Percentiles rank a stretch among this genome's conserved stretches.
These are phyloP conservation scores for Drosophila histrio DNA, from an alignment of 2,888 invertebrate species.

Conservation along the genomic window DNA sequence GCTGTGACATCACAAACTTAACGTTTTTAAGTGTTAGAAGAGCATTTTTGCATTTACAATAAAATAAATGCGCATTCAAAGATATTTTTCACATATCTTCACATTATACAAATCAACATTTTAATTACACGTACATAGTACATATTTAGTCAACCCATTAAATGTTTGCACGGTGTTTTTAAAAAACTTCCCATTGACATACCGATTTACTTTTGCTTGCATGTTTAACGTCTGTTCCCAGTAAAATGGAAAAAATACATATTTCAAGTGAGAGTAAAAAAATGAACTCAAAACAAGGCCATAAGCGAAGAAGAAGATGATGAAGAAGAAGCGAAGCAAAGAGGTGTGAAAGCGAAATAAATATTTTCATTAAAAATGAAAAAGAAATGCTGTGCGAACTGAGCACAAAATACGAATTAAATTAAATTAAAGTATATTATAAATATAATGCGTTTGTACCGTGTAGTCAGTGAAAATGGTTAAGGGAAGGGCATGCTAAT, in stretches of 20 bases:
- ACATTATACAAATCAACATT: neutral
- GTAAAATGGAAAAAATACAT: neutral
- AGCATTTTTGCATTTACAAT: neutral
- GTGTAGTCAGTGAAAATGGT: neutral
- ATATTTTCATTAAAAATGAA: slow-evolving; percentile 32
- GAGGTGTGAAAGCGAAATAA: slow-evolving; percentile 40
- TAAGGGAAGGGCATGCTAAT: neutral
- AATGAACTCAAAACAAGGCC: slow-evolving; percentile 39
- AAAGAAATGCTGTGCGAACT: neutral
- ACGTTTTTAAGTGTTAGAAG: neutral
- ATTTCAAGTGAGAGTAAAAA: slow-evolving; percentile 20
- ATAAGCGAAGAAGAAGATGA: slow-evolving; percentile 1
- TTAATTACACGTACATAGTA: neutral
- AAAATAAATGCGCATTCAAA: neutral
- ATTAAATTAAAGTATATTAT: slow-evolving; percentile 3
- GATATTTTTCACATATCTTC: neutral
- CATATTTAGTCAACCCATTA: neutral
- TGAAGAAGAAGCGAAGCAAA: neutral
- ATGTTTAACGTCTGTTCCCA: neutral
- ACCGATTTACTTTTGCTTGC: slow-evolving; percentile 2
- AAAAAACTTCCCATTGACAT: slow-evolving; percentile 1
- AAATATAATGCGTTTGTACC: neutral
- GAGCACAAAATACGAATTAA: slow-evolving; percentile 11
- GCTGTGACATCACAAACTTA: no score
- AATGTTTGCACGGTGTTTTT: neutral